Evolutionary conservation across 2,888 invertebrate genomes (phyloP).

Genomic region (Platycheirus rosarum): DNA sequence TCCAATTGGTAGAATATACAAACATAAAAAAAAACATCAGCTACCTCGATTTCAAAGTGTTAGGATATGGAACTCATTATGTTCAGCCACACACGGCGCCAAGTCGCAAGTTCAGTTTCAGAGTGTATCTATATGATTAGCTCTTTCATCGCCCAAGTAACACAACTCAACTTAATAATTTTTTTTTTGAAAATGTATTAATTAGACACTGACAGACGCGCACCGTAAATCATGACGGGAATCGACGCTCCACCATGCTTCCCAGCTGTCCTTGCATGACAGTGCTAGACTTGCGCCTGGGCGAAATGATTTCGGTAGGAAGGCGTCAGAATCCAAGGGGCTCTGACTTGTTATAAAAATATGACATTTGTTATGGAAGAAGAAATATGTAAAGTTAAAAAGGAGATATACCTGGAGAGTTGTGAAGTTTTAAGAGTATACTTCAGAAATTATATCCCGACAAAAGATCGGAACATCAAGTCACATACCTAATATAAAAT

Average conservation of each 20-base stretch:
- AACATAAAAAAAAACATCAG: neutral
- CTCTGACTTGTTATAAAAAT: too few relatives aligned
- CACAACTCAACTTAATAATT: slow-evolving; percentile 71
- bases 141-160: slow-evolving; percentile 49
- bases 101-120: slow-evolving; percentile 44
- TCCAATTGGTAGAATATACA: too few relatives aligned
- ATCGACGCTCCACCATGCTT: slow-evolving; percentile 45
- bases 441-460: too few relatives aligned
- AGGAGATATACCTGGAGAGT: too few relatives aligned
- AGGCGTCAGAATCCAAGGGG: neutral
- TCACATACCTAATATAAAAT: too few relatives aligned
- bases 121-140: slow-evolving; percentile 55
- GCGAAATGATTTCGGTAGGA: neutral
- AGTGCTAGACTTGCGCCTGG: neutral
- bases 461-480: too few relatives aligned
- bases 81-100: slow-evolving; percentile 73
- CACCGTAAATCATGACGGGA: slow-evolving; percentile 72
- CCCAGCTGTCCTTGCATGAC: neutral
- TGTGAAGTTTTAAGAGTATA: too few relatives aligned
- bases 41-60: slow-evolving; percentile 49
- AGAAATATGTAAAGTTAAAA: too few relatives aligned
- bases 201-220: slow-evolving; percentile 74
- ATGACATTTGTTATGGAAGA: too few relatives aligned
- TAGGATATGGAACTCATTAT: slow-evolving; percentile 73
- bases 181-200: slow-evolving; percentile 74